Conservation (phyloP, 2,797 vertebrate species). For the Odontamblyopus rebecca region DNA sequence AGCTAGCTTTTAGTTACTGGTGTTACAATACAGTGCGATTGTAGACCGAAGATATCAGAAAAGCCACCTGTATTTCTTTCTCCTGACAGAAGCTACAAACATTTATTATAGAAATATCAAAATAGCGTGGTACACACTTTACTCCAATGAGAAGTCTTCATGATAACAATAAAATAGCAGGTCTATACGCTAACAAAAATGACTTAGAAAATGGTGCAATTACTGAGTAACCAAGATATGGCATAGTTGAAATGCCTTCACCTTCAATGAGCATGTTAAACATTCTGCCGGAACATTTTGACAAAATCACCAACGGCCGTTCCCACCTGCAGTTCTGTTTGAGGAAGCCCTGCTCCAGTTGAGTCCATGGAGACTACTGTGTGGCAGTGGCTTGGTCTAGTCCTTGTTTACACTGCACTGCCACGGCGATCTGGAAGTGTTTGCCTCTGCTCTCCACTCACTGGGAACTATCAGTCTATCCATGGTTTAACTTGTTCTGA, state of each 20-base stretch:
- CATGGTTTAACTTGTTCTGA: constrained; percentile 78
- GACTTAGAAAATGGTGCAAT: too few relatives aligned
- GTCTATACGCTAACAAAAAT: background rate
- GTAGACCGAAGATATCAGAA: constrained; percentile 9
- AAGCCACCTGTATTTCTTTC: background rate
- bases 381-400: constrained; percentile 39
- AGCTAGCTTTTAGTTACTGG: constrained; percentile 27
- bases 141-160: background rate
- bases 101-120: background rate
- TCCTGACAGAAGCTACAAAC: background rate
- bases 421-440: constrained; percentile 74
- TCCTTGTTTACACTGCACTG: constrained; percentile 73
- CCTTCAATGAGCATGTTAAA: background rate
- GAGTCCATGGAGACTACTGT: background rate
- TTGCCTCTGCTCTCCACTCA: constrained; percentile 62
- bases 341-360: background rate
- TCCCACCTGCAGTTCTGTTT: constrained; percentile 25
- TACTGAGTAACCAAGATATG: too few relatives aligned
- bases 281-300: background rate
- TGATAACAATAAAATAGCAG: background rate
- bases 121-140: background rate
- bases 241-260: background rate
- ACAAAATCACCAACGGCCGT: constrained; percentile 10
- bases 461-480: constrained; percentile 78
- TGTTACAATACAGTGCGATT: constrained; percentile 30